phyloP scores from a whole-genome alignment of 2,797 vertebrate genomes.

The Falco peregrinus region DNA sequence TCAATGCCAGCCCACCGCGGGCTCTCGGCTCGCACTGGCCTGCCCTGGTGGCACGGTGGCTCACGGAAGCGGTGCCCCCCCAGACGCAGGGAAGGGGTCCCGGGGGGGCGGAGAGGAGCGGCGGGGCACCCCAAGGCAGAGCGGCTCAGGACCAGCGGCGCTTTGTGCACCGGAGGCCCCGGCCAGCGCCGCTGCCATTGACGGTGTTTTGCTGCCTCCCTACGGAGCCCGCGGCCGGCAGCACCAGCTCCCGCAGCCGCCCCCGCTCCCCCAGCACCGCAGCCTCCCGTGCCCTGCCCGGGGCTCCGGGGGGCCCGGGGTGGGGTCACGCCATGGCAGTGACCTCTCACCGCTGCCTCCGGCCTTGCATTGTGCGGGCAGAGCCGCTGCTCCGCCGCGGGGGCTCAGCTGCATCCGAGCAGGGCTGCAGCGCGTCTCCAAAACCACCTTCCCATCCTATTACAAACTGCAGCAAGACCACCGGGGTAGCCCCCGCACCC shows the following conservation, averaged over 20 bases:
- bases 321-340: background rate
- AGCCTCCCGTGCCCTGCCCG: background rate
- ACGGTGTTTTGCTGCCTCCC: conserved; percentile 61
- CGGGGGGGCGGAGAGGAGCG: background rate
- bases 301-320: rapidly evolving
- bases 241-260: background rate
- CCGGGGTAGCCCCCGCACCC: rapidly evolving
- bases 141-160: background rate
- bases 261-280: background rate
- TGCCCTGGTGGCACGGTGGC: rapidly evolving
- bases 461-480: rapidly evolving
- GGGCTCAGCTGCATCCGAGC: background rate
- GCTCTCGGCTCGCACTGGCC: background rate
- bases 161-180: background rate
- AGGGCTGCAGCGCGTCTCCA: background rate
- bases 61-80: background rate
- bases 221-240: background rate
- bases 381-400: background rate
- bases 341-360: background rate
- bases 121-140: background rate
- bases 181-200: background rate
- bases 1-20: rapidly evolving
- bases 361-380: background rate
- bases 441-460: rapidly evolving
- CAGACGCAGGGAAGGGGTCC: rapidly evolving